Evolutionary conservation across 2,888 invertebrate genomes (phyloP).

Genomic region (Sussaba pulchella): DNA sequence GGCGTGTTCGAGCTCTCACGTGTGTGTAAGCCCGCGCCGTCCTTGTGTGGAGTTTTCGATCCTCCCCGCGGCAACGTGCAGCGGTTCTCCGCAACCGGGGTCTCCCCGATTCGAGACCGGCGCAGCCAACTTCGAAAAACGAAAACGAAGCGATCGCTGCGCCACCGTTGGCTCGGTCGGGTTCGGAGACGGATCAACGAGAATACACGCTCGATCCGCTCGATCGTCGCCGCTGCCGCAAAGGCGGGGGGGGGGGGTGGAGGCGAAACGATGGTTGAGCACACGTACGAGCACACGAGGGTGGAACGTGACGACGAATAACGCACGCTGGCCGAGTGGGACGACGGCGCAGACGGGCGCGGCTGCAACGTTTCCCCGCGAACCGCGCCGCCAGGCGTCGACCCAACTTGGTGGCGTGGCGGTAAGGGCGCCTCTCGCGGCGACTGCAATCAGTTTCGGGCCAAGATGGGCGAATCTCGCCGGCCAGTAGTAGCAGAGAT

Average conservation of each 20-base stretch:
- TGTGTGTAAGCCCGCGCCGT: too few relatives aligned
- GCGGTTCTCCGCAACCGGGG: conserved; percentile 5
- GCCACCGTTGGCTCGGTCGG: conserved; percentile 9
- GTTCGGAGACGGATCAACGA: too few relatives aligned
- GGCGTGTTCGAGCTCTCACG: conserved; percentile 2
- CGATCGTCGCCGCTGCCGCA: too few relatives aligned
- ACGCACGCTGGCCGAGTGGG: conserved; percentile 59
- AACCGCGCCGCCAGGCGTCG: conserved; percentile 9
- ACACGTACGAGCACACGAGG: conserved; percentile 67
- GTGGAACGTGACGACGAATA: conserved; percentile 58
- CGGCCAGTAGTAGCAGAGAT: conserved; percentile 84
- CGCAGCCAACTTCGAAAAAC: conserved; percentile 4
- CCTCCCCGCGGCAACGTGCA: too few relatives aligned
- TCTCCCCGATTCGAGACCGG: background rate
- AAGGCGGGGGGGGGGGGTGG: conserved; percentile 5
- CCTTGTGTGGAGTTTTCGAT: too few relatives aligned
- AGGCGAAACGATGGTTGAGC: conserved; percentile 53
- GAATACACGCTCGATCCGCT: conserved; percentile 14
- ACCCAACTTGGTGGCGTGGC: conserved; percentile 47
- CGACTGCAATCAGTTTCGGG: conserved; percentile 78
- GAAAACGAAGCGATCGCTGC: conserved; percentile 22
- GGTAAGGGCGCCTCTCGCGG: conserved; percentile 75
- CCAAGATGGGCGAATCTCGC: conserved; percentile 83
- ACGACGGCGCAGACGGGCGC: conserved; percentile 77
- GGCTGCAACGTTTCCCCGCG: conserved; percentile 72